A percentile compares a stretch with the other conserved stretches of the same genome.
phyloP scores from a whole-genome alignment of 2,888 invertebrate genomes.

The Aleiodes alternator region DNA sequence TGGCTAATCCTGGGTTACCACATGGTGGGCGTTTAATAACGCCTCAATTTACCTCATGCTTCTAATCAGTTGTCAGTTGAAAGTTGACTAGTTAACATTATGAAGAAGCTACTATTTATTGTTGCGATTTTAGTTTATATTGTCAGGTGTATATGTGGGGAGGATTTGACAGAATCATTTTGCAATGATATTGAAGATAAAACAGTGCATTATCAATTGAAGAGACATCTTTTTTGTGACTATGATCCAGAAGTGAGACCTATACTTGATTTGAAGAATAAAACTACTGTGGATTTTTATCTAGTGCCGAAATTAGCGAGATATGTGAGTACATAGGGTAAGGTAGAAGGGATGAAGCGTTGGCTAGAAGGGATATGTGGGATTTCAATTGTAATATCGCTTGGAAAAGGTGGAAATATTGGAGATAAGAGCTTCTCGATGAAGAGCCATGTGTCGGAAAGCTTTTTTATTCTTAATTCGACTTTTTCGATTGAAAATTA shows the following conservation, averaged over 20 bases:
- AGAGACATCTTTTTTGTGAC: slow-evolving; percentile 77
- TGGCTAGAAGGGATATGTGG: too few species aligned
- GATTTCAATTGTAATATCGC: too few species aligned
- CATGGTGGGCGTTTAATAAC: slow-evolving; percentile 8
- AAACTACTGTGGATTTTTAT: slow-evolving; percentile 77
- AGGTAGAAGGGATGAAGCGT: too few species aligned
- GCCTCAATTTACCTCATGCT: slow-evolving; percentile 3
- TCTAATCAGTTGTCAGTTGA: slow-evolving; percentile 5
- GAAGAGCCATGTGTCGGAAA: too few species aligned
- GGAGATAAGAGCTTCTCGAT: too few species aligned
- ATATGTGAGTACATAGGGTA: slow-evolving; percentile 61
- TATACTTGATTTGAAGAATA: slow-evolving; percentile 75
- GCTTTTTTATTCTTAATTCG: too few species aligned
- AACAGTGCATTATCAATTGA: slow-evolving; percentile 69
- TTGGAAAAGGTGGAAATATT: too few species aligned
- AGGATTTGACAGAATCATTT: neutral
- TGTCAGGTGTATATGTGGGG: neutral
- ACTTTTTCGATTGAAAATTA: too few species aligned
- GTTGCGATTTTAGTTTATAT: slow-evolving; percentile 14
- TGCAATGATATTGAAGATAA: slow-evolving; percentile 61
- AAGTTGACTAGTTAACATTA: slow-evolving; percentile 38
- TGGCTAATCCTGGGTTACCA: slow-evolving; percentile 8
- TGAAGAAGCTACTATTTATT: slow-evolving; percentile 16
- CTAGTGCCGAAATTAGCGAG: slow-evolving; percentile 78
- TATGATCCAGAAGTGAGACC: slow-evolving; percentile 73